These are phyloP conservation scores for Liparis tanakae DNA, from an alignment of 2,797 vertebrate species.

Conservation along the genomic window DNA sequence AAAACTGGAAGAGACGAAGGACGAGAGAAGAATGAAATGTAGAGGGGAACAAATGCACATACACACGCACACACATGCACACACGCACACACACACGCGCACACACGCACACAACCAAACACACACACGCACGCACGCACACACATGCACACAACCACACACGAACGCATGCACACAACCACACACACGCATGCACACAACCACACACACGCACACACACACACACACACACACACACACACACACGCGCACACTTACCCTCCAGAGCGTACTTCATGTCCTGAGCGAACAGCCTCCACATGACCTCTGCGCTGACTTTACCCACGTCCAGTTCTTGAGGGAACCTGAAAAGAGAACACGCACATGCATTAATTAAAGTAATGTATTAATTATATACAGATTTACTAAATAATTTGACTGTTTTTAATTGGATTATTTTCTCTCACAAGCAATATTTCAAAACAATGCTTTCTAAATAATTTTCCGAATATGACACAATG, in stretches of 20 bases:
- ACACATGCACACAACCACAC: no score
- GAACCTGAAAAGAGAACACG: conserved; percentile 69
- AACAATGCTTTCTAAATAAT: no score
- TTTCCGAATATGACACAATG: background rate
- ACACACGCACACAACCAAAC: no score
- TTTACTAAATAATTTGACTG: background rate
- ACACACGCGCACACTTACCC: conserved; percentile 80
- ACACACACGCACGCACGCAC: no score
- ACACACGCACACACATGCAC: background rate
- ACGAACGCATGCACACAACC: background rate
- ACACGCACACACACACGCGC: no score
- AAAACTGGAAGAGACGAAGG: conserved; percentile 69
- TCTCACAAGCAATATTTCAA: background rate
- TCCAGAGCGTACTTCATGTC: conserved; percentile 98
- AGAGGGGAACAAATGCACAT: background rate
- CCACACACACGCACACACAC: background rate
- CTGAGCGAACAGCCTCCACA: conserved; percentile 96
- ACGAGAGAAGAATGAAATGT: conserved; percentile 15
- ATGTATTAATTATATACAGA: background rate
- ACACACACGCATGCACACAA: conserved; percentile 1
- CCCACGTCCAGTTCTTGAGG: conserved; percentile 92
- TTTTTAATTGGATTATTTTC: background rate
- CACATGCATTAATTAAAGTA: background rate
- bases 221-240: conserved; percentile 16
- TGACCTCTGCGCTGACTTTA: conserved; percentile 95